Evolutionary conservation across 2,113 vertebrate species (phyloP), one percentile per base, ranked within the genome.

Genomic region (Grantiella picta): DNA sequence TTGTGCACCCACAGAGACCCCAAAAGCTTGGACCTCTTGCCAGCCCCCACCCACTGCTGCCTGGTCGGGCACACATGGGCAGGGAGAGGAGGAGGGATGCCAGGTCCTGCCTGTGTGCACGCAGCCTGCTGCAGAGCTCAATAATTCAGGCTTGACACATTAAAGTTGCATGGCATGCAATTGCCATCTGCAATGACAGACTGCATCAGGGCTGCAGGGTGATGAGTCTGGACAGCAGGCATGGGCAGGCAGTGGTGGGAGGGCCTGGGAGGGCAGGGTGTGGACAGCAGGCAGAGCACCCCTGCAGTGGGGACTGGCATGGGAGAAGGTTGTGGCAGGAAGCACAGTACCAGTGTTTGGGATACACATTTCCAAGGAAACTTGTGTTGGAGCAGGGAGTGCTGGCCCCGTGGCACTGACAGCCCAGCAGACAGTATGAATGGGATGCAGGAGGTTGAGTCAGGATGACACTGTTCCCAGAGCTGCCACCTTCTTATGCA

Each of bases 81-180:
- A 56, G 22, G 52, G 69, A 66, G 49, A 69, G 38, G 70, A 79
- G 73, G 29, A 91, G 44, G 40, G 49, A 21, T 22, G 57, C 24
- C 1, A 24, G 5, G 44, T 90, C 49, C 52, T 85, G 78, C 65
- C 70, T 40, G 21, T 11, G 0, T 1, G 9, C 78, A 64, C 3
- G 0, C 82, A 85, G 63, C 50, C 68, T 2, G 1, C 94, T 82
- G 82, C 85, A 80, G 56, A 66, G 66, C 90, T 95, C 85, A 95
- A 36, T 95, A 94, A 96, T 95, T 95, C 88, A 96, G 90, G 82
- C 78, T 66, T 35, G 63, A 91, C n/a, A 45, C 90, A 92, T 96
- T 96, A 94, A 96, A 96, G n/a, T 91, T 96, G 78, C 78, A 90
- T 82, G 85, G 53, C 1, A 12, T 89, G 80, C 59, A 49, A 45